These are phyloP conservation scores for Zoanthus solanderi DNA, from an alignment of 92 coral and sea anemone species.

Conservation along the genomic window DNA sequence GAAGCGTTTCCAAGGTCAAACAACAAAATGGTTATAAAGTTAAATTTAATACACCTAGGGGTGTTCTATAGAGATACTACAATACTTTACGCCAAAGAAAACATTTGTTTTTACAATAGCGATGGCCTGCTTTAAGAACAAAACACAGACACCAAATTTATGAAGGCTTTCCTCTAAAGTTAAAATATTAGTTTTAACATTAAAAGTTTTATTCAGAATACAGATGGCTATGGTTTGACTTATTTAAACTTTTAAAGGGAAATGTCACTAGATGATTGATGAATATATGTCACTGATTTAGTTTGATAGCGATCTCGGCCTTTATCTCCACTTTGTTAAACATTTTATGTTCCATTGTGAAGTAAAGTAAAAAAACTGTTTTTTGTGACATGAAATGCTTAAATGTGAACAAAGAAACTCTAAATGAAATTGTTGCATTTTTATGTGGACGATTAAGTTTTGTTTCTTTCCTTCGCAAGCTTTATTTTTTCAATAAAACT, in stretches of 20 bases:
- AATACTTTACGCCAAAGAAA: not conserved
- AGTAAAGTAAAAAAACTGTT: not conserved
- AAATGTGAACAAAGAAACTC: not conserved
- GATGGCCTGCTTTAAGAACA: too few species aligned
- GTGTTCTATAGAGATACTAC: not conserved
- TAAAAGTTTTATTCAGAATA: not conserved
- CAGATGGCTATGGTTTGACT: not conserved
- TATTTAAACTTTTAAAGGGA: conserved; percentile 28
- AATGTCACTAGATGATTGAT: conserved; percentile 21
- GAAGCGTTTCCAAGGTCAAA: not conserved
- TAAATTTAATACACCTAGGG: not conserved
- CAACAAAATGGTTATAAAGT: not conserved
- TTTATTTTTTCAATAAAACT: not conserved
- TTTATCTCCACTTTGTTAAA: conserved; percentile 14
- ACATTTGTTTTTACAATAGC: too few species aligned
- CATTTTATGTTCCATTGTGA: conserved; percentile 6
- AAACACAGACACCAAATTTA: too few species aligned
- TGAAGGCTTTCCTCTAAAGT: too few species aligned
- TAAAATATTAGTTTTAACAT: not conserved
- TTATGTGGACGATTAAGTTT: not conserved
- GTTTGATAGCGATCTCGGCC: conserved; percentile 3
- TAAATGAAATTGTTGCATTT: not conserved
- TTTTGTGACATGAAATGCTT: not conserved
- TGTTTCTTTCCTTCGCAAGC: not conserved
- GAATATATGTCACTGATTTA: not conserved